These are phyloP conservation scores for Nothoprocta perdicaria DNA, from an alignment of 2,113 vertebrate genomes.

Conservation along the genomic window DNA sequence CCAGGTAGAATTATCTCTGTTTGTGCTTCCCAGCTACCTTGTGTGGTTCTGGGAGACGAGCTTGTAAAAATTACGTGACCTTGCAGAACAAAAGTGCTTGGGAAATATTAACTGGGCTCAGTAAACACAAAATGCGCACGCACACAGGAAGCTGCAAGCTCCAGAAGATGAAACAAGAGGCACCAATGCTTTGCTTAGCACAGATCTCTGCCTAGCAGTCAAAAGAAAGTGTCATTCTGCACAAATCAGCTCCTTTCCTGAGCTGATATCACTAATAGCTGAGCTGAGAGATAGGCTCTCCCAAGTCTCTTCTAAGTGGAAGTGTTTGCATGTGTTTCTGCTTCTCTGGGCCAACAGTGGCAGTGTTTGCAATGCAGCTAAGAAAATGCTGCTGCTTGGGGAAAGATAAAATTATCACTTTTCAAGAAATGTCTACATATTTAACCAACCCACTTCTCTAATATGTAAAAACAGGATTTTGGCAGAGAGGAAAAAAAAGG, in stretches of 20 bases:
- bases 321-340: conserved; percentile 40
- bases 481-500: conserved; percentile 37
- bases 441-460: conserved; percentile 53
- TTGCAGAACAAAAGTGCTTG: fast-evolving
- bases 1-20: background rate
- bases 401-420: conserved; percentile 67
- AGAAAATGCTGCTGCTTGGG: conserved; percentile 45
- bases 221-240: background rate
- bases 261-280: background rate
- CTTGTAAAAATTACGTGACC: background rate
- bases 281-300: conserved; percentile 12
- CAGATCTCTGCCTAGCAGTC: background rate
- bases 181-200: background rate
- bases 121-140: background rate
- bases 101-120: background rate
- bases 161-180: background rate
- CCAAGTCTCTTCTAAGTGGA: conserved; percentile 24
- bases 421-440: conserved; percentile 53
- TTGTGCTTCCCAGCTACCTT: background rate
- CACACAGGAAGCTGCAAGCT: background rate
- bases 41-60: background rate
- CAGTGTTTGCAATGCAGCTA: conserved; percentile 40
- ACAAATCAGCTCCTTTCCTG: background rate
- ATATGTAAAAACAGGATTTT: conserved; percentile 29
- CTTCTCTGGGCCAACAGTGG: conserved; percentile 50